Conservation (phyloP, 2,888 invertebrate genomes). For the Agrilus biguttatus region DNA sequence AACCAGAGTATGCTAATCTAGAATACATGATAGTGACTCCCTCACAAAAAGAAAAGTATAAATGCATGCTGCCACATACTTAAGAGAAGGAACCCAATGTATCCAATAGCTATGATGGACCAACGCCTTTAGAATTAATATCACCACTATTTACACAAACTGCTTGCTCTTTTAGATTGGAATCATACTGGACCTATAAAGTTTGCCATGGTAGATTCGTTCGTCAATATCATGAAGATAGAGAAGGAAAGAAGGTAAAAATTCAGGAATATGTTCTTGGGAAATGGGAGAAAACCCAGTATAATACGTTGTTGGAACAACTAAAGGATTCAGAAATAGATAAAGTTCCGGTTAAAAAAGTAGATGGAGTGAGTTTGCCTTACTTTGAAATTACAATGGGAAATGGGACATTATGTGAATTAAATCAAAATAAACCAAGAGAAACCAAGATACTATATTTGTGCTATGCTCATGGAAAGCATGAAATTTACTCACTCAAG, state of each 20-base stretch:
- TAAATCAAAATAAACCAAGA: conserved; percentile 67
- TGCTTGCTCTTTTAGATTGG: conserved; percentile 73
- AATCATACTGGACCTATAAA: conserved; percentile 94
- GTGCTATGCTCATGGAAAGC: conserved; percentile 76
- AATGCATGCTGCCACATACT: conserved; percentile 64
- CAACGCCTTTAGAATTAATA: conserved; percentile 63
- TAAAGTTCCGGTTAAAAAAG: conserved; percentile 47
- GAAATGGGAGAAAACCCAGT: conserved; percentile 53
- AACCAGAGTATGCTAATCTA: conserved; percentile 23
- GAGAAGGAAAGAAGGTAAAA: conserved; percentile 71
- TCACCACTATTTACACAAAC: conserved; percentile 61
- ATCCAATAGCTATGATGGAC: conserved; percentile 52
- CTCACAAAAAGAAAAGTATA: conserved; percentile 66
- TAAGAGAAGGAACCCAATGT: conserved; percentile 37
- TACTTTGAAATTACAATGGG: conserved; percentile 77
- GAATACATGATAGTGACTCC: conserved; percentile 58
- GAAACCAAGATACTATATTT: conserved; percentile 73
- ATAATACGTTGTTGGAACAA: conserved; percentile 39
- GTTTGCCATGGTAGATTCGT: conserved; percentile 86
- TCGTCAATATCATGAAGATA: conserved; percentile 90
- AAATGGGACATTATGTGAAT: conserved; percentile 83
- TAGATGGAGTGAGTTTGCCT: conserved; percentile 79
- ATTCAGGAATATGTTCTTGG: conserved; percentile 79
- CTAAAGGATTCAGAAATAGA: conserved; percentile 36
- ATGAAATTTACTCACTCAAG: conserved; percentile 84